Evolutionary conservation across 2,888 invertebrate genomes (phyloP).

Genomic region (Platycnemis pennipes): DNA sequence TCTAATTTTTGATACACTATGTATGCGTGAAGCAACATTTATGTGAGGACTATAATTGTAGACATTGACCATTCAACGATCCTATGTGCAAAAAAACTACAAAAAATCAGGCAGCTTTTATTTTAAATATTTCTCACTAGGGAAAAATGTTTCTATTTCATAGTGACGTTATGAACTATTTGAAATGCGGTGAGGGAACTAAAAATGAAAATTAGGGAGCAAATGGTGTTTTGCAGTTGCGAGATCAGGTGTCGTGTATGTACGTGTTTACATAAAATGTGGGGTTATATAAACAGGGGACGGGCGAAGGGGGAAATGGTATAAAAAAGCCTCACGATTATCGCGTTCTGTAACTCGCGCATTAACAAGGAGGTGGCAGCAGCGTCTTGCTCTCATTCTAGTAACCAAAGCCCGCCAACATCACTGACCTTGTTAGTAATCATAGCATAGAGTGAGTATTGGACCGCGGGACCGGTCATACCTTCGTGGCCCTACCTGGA

Average conservation of each 20-base stretch:
- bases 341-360: neutral
- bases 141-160: conserved; percentile 2
- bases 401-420: conserved; percentile 57
- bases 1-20: neutral
- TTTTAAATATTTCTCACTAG: neutral
- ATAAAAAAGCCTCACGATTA: neutral
- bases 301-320: neutral
- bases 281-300: conserved; percentile 19
- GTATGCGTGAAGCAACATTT: neutral
- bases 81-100: conserved; percentile 27
- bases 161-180: neutral
- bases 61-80: neutral
- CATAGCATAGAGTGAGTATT: conserved; percentile 53
- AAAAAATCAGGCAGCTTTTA: conserved; percentile 17
- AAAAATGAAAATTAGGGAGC: neutral
- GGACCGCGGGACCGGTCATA: conserved; percentile 60
- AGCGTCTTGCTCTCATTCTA: conserved; percentile 31
- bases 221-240: neutral
- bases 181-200: neutral
- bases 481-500: conserved; percentile 65
- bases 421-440: conserved; percentile 64
- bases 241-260: conserved; percentile 3
- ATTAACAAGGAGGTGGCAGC: neutral
- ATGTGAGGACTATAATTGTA: neutral
- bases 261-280: neutral